Percentiles rank a stretch among this genome's conserved stretches.
Conservation (phyloP, 2,113 vertebrate genomes). For the Podilymbus podiceps region DNA sequence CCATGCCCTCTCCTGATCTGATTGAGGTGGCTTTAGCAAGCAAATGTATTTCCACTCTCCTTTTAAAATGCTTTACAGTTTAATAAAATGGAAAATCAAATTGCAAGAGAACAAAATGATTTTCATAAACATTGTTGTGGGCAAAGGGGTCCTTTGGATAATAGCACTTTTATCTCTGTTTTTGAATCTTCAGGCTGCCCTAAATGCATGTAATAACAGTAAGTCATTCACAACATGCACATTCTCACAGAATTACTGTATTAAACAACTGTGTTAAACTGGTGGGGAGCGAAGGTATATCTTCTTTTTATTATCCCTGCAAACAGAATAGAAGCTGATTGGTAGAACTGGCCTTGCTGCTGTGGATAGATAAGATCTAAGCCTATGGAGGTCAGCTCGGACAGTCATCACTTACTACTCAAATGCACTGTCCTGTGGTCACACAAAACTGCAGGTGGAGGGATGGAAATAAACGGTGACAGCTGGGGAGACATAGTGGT, state of each 20-base stretch:
- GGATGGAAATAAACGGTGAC: not conserved
- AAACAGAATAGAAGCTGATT: not conserved
- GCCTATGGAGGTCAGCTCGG: not conserved
- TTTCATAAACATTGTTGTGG: constrained; percentile 68
- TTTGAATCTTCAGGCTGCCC: constrained; percentile 68
- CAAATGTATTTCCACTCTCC: not conserved
- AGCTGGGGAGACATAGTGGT: not conserved
- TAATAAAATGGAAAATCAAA: constrained; percentile 55
- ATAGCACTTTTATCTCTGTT: constrained; percentile 74
- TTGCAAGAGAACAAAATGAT: constrained; percentile 57
- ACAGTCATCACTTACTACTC: not conserved
- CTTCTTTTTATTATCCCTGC: constrained; percentile 26
- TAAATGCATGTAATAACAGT: constrained; percentile 54
- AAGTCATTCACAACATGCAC: constrained; percentile 58
- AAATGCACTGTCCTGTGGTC: not conserved
- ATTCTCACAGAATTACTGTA: constrained; percentile 67
- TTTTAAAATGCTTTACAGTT: constrained; percentile 25
- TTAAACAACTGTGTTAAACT: constrained; percentile 67
- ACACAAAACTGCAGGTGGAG: not conserved
- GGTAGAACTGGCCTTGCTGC: not conserved
- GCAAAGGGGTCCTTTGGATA: constrained; percentile 62
- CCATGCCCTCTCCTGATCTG: not conserved
- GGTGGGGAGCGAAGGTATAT: constrained; percentile 1
- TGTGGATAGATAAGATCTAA: not conserved
- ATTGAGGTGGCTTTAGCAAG: not conserved